These are phyloP conservation scores for Heliconius erato DNA, from an alignment of 2,888 invertebrate species.

Conservation along the genomic window DNA sequence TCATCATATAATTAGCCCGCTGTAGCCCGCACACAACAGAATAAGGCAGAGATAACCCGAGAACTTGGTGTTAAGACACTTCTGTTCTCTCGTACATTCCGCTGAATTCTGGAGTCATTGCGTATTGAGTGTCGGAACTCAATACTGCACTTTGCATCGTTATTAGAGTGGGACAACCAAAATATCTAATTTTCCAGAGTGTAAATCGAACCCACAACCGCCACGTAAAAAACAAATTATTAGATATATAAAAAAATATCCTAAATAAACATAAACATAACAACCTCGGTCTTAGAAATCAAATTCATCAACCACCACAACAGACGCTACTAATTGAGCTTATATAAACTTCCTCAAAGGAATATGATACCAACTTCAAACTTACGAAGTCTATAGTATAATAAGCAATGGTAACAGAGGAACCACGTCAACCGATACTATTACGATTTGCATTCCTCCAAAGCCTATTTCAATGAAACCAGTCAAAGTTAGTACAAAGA, in stretches of 20 bases:
- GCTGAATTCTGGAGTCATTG: too few species aligned
- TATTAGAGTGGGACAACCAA: not conserved
- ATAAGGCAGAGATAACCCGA: too few species aligned
- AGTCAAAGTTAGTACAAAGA: slow-evolving; percentile 29
- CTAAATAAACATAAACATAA: too few species aligned
- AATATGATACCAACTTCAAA: slow-evolving; percentile 10
- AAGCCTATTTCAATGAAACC: slow-evolving; percentile 35
- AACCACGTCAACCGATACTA: slow-evolving; percentile 12
- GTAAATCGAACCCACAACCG: too few species aligned
- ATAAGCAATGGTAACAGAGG: slow-evolving; percentile 16
- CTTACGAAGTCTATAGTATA: not conserved
- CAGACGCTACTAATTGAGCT: slow-evolving; percentile 2
- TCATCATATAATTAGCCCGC: too few species aligned
- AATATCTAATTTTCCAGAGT: not conserved
- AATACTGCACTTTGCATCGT: not conserved
- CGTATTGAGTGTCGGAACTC: not conserved
- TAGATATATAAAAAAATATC: too few species aligned
- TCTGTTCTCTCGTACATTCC: not conserved
- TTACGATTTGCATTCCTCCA: slow-evolving; percentile 32
- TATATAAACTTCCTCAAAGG: slow-evolving; percentile 6
- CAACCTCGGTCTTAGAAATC: too few species aligned
- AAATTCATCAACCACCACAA: too few species aligned
- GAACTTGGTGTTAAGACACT: too few species aligned
- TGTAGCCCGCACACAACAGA: too few species aligned
- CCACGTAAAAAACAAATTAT: too few species aligned